A percentile compares a stretch with the other conserved stretches of the same genome.
phyloP scores from a whole-genome alignment of 2,888 invertebrate species.

The Barypeithes pellucidus region DNA sequence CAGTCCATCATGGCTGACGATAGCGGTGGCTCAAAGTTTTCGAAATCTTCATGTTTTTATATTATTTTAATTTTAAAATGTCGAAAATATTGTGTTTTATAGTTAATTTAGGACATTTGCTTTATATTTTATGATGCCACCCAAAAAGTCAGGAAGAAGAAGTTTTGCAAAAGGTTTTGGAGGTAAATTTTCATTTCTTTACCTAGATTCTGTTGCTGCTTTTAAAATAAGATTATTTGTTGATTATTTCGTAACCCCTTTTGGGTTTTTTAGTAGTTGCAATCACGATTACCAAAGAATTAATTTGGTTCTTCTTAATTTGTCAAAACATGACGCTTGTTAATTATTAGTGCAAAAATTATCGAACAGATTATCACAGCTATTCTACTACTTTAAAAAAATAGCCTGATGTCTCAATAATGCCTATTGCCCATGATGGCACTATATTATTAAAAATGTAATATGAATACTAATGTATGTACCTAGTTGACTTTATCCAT shows the following conservation, averaged over 20 bases:
- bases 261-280: too few species aligned
- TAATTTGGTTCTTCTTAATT: too few species aligned
- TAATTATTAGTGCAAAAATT: too few species aligned
- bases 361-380: too few species aligned
- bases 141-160: slow-evolving; percentile 64
- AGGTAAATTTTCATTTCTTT: slow-evolving; percentile 63
- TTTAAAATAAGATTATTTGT: background rate
- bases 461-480: too few species aligned
- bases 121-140: slow-evolving; percentile 65
- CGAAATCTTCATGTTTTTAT: slow-evolving; percentile 59
- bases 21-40: slow-evolving; percentile 65
- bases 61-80: slow-evolving; percentile 64
- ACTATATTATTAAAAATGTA: too few species aligned
- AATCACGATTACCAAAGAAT: too few species aligned
- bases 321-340: too few species aligned
- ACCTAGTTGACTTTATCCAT: too few species aligned
- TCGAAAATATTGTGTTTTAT: slow-evolving; percentile 63
- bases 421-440: too few species aligned
- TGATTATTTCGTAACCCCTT: background rate
- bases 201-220: slow-evolving; percentile 16
- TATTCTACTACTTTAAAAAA: too few species aligned
- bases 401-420: too few species aligned
- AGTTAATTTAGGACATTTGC: slow-evolving; percentile 53
- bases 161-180: slow-evolving; percentile 63
- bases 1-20: slow-evolving; percentile 66